These are phyloP conservation scores for Hypomecis atomaria DNA, from an alignment of 2,888 invertebrate genomes.

Conservation along the genomic window DNA sequence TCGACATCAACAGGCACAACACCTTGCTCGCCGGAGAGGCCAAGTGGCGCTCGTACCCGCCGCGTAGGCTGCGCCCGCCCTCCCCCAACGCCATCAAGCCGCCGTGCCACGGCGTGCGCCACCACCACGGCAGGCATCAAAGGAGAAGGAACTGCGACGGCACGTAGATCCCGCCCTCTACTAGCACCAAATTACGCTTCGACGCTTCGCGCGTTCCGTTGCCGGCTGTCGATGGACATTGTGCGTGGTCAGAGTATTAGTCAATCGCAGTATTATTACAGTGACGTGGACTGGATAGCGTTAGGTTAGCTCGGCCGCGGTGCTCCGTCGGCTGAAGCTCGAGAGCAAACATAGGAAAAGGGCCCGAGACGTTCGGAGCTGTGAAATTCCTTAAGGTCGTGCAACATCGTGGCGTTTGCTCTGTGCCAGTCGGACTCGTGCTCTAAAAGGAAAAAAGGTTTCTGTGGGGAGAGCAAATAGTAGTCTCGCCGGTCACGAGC, in stretches of 20 bases:
- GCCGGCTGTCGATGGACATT: slow-evolving; percentile 81
- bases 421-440: slow-evolving; percentile 77
- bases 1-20: slow-evolving; percentile 87
- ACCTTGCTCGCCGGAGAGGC: slow-evolving; percentile 79
- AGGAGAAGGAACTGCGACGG: slow-evolving; percentile 80
- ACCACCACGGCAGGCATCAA: slow-evolving; percentile 76
- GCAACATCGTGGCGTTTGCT: slow-evolving; percentile 82
- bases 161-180: slow-evolving; percentile 67
- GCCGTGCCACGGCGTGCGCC: slow-evolving; percentile 75
- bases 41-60: slow-evolving; percentile 69
- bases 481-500: slow-evolving; percentile 78
- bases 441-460: slow-evolving; percentile 82
- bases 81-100: slow-evolving; percentile 72
- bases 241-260: slow-evolving; percentile 84
- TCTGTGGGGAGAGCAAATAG: slow-evolving; percentile 80
- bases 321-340: slow-evolving; percentile 80
- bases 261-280: slow-evolving; percentile 85
- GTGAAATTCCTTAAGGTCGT: slow-evolving; percentile 83
- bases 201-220: slow-evolving; percentile 82
- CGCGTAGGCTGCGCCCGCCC: slow-evolving; percentile 73
- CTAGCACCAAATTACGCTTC: slow-evolving; percentile 80
- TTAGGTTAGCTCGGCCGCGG: slow-evolving; percentile 75
- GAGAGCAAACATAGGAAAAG: slow-evolving; percentile 80
- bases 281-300: slow-evolving; percentile 83
- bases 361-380: slow-evolving; percentile 72